Percentiles rank a stretch among this genome's conserved stretches.
Evolutionary conservation across 2,113 vertebrate genomes (phyloP).

Genomic region (Condylura cristata): DNA sequence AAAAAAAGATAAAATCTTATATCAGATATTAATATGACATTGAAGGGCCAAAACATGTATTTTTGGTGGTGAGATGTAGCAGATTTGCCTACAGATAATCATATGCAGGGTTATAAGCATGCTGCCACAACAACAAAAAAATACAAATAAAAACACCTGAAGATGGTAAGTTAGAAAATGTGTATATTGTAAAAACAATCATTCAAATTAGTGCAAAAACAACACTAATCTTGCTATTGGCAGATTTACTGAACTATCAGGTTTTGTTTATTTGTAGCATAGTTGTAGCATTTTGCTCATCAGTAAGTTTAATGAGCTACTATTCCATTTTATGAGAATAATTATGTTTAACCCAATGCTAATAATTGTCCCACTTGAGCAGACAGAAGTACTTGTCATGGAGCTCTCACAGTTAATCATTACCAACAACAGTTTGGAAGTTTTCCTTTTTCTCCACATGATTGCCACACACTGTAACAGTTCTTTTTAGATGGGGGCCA

Average conservation of each 20-base stretch:
- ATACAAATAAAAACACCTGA: neutral
- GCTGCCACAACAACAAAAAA: no score
- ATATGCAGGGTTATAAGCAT: no score
- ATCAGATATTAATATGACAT: no score
- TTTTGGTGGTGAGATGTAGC: neutral
- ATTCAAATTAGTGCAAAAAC: conserved; percentile 40
- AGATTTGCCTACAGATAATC: neutral
- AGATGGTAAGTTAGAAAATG: conserved; percentile 33
- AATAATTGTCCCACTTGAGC: neutral
- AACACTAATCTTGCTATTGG: neutral
- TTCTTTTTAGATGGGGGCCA: no score
- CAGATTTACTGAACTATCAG: conserved; percentile 49
- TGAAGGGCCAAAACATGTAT: neutral
- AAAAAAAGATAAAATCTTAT: neutral
- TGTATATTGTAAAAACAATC: neutral
- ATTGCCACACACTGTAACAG: no score
- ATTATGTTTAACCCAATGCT: conserved; percentile 32
- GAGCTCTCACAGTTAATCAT: neutral
- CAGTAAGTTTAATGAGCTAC: conserved; percentile 35
- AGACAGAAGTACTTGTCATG: neutral
- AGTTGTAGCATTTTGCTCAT: neutral
- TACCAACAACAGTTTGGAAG: no score
- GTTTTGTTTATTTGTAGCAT: neutral
- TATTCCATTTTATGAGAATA: neutral
- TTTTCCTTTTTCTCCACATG: no score